phyloP scores from a whole-genome alignment of 1,140 invertebrate genomes.

The Paraescarpia echinospica region DNA sequence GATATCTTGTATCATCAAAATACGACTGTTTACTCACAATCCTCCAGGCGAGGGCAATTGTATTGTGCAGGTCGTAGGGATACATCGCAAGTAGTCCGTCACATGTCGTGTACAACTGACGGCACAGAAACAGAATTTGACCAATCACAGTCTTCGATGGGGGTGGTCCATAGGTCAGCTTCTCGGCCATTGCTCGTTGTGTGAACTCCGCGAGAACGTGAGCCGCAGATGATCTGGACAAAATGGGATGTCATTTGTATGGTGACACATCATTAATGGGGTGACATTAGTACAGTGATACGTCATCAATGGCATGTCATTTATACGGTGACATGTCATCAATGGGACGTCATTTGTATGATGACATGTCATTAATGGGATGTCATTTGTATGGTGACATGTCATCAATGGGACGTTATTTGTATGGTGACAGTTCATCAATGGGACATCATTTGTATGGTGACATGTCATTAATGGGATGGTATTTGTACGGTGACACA shows the following conservation, averaged over 20 bases:
- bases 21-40: constrained; percentile 27
- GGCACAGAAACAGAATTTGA: constrained; percentile 52
- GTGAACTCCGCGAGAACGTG: constrained; percentile 53
- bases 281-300: no score
- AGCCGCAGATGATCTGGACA: constrained; percentile 48
- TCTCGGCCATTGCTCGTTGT: constrained; percentile 47
- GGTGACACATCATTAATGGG: no score
- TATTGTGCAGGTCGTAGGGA: constrained; percentile 50
- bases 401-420: constrained; percentile 15
- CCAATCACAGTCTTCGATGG: constrained; percentile 49
- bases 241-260: background rate
- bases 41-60: constrained; percentile 44
- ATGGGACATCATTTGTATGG: constrained; percentile 20
- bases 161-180: constrained; percentile 35
- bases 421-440: constrained; percentile 43
- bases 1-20: background rate
- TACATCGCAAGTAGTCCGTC: constrained; percentile 52
- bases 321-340: background rate
- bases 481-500: no score
- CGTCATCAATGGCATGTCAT: no score
- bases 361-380: background rate
- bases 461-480: constrained; percentile 31
- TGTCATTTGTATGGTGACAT: no score
- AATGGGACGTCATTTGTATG: constrained; percentile 3
- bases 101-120: constrained; percentile 55